Conservation (phyloP, 1,140 invertebrate species). For the Frieseomelitta varia region DNA sequence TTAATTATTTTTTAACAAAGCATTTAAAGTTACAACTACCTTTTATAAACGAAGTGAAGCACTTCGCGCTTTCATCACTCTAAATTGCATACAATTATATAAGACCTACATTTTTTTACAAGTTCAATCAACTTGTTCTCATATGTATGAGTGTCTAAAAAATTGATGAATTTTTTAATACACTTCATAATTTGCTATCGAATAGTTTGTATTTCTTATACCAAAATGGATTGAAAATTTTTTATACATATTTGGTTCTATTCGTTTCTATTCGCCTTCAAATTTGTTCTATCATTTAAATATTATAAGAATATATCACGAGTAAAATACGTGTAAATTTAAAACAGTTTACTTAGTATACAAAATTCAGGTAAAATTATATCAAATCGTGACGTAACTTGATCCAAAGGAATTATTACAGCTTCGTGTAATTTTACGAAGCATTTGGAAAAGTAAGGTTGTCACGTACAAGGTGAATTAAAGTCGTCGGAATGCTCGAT, state of each 20-base stretch:
- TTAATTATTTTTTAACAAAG: background rate
- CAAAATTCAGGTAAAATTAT: background rate
- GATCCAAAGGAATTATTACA: background rate
- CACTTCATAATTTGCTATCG: background rate
- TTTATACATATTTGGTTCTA: background rate
- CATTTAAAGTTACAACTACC: background rate
- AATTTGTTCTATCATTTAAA: background rate
- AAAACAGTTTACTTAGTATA: background rate
- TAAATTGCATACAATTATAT: slow-evolving; percentile 8
- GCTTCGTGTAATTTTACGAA: background rate
- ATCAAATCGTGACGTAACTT: background rate
- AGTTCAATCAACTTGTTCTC: background rate
- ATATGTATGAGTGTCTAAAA: background rate
- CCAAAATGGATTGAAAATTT: background rate
- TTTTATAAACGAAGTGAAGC: background rate
- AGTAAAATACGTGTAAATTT: background rate
- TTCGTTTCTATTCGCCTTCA: background rate
- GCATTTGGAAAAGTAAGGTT: background rate
- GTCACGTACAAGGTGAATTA: background rate
- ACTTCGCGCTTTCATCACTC: background rate
- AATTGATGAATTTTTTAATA: background rate
- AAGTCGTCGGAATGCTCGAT: background rate
- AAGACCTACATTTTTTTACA: background rate
- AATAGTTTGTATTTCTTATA: background rate
- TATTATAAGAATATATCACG: background rate